Base-by-base conservation (phyloP, 2,113 vertebrate genomes). In the Lucifuga dentata region DNA sequence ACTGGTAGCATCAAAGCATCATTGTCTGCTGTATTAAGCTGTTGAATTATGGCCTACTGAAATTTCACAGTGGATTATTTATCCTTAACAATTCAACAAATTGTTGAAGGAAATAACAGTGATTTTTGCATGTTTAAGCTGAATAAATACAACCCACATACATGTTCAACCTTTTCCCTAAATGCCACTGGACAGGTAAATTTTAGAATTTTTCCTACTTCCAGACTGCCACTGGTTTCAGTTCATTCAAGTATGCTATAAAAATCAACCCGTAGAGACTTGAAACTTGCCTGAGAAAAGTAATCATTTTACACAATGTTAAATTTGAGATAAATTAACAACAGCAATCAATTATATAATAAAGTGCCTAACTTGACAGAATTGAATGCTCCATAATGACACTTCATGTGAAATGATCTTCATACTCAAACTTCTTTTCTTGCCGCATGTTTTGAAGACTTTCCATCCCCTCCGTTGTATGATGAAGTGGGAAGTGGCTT, bases 401-500 rank as follows among this genome's bases (percentile, higher is more conserved):
- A 20, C 12, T 55, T 68, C n/a, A 53, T 6, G 10, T 73, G 33
- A 40, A 68, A 58, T 72, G 74, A 80, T 81, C 83, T 86, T 84
- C 72, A 73, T 8, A 26, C 8, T 73, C 49, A 43, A 43, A 69
- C 26, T 65, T 80, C 17, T 40, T 53, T 71, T 68, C 53, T 51
- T 41, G 38, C 32, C 12, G 8, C 36, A 55, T 24, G 38, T 53
- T 52, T 19, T 48, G 48, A 45, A 55, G 55, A 67, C 55, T 74
- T 84, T 68, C 68, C 61, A 44, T 68, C 65, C 70, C 71, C 68
- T 70, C 70, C 51, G 32, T 45, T 46, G 20, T 68, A 74, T 86
- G 88, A 89, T 87, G 72, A 87, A 89, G 87, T 86, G 80, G 76
- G 76, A 84, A 80, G 79, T 76, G 83, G 86, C 83, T 86, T 86